Evolutionary conservation across 2,888 invertebrate genomes (phyloP).

Genomic region (Quadroppia sp.): DNA sequence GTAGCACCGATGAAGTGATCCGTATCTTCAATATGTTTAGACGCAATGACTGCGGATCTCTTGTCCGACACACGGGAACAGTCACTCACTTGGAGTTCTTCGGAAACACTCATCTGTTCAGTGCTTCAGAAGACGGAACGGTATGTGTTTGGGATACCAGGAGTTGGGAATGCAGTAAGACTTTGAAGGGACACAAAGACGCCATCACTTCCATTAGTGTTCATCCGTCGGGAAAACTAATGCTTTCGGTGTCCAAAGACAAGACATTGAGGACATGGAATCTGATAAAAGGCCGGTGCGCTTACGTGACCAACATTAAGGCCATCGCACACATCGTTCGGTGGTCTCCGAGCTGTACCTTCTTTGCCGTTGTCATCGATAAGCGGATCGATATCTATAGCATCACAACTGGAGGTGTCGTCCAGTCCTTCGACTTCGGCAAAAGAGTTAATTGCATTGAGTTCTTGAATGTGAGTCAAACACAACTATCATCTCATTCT

Average conservation of each 20-base stretch:
- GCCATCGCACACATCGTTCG: constrained; percentile 54
- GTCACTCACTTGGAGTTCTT: constrained; percentile 73
- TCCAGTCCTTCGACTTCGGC: constrained; percentile 64
- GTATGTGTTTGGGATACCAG: constrained; percentile 74
- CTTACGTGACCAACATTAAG: constrained; percentile 80
- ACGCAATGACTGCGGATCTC: constrained; percentile 70
- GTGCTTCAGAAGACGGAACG: constrained; percentile 77
- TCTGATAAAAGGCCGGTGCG: constrained; percentile 80
- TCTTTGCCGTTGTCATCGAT: constrained; percentile 70
- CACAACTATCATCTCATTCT: neutral
- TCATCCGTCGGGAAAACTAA: constrained; percentile 84
- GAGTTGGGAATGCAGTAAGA: constrained; percentile 79
- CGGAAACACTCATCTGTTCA: constrained; percentile 68
- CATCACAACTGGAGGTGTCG: constrained; percentile 67
- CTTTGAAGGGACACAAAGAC: constrained; percentile 66
- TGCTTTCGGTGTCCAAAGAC: constrained; percentile 79
- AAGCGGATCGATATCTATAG: constrained; percentile 73
- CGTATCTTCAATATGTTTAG: constrained; percentile 75
- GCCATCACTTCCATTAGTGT: constrained; percentile 68
- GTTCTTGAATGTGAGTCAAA: constrained; percentile 61
- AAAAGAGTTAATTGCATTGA: constrained; percentile 66
- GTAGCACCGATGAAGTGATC: constrained; percentile 83
- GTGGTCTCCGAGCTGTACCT: constrained; percentile 73
- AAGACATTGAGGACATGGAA: constrained; percentile 83
- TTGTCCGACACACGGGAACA: constrained; percentile 74